Percentiles rank a stretch among this genome's conserved stretches.
Conservation (phyloP, 2,113 vertebrate genomes). For the Gasterosteus nipponicus region DNA sequence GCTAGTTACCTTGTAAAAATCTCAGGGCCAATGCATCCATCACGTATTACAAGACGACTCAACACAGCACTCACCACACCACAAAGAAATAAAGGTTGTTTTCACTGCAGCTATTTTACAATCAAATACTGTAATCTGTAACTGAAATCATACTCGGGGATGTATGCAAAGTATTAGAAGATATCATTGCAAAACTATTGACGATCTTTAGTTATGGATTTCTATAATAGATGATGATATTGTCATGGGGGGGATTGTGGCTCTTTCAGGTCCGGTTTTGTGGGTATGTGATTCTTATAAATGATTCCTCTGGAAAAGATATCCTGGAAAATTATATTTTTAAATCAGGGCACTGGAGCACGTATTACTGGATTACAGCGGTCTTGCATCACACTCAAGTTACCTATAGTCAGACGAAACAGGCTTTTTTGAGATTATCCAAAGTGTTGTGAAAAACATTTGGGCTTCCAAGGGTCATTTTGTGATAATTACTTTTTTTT, state of each 20-base stretch:
- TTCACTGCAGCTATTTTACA: not conserved
- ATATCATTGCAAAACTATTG: not conserved
- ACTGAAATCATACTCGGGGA: not conserved
- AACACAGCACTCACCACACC: too few relatives aligned
- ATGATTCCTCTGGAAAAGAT: not conserved
- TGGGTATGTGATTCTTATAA: not conserved
- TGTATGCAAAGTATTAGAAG: not conserved
- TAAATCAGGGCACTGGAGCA: slow-evolving; percentile 9
- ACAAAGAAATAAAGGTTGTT: not conserved
- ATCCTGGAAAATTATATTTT: not conserved
- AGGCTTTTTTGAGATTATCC: slow-evolving; percentile 11
- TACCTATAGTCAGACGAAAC: slow-evolving; percentile 37
- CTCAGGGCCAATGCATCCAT: not conserved
- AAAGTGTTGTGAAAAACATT: slow-evolving; percentile 16
- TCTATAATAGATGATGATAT: not conserved
- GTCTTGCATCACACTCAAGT: slow-evolving; percentile 59
- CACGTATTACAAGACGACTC: too few relatives aligned
- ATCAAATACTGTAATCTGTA: not conserved
- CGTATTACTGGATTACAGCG: slow-evolving; percentile 53
- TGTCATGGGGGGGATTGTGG: not conserved
- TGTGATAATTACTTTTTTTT: not conserved
- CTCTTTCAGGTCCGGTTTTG: not conserved
- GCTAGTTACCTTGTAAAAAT: not conserved
- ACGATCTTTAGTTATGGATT: not conserved
- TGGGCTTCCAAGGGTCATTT: not conserved